phyloP scores from a whole-genome alignment of 2,888 invertebrate genomes.

The Noctua janthina region DNA sequence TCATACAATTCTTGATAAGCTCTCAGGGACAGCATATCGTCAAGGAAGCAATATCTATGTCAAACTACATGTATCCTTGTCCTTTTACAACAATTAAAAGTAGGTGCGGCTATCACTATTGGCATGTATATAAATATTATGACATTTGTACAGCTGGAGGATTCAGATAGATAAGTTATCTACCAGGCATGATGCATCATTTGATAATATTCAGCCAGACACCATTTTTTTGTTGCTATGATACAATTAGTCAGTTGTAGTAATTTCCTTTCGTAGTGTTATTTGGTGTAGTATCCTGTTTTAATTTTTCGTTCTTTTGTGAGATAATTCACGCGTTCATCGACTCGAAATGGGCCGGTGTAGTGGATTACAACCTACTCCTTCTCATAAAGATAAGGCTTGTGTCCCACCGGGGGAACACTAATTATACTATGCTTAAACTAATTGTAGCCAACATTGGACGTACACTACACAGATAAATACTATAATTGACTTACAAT shows the following conservation, averaged over 20 bases:
- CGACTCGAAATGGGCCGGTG: no score
- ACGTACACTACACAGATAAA: not conserved
- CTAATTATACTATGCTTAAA: not conserved
- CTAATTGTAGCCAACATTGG: constrained; percentile 12
- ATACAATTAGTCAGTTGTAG: no score
- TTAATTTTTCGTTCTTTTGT: no score
- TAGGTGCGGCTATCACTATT: constrained; percentile 2
- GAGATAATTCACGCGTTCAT: no score
- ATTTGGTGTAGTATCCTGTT: no score
- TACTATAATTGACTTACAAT: not conserved
- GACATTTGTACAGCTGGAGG: not conserved
- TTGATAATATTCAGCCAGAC: not conserved
- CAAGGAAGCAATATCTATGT: constrained; percentile 3
- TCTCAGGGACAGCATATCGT: constrained; percentile 4
- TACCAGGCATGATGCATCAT: not conserved
- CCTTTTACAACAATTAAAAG: not conserved
- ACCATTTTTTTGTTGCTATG: no score
- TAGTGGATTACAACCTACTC: no score
- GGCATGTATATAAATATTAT: not conserved
- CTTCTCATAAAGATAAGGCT: no score
- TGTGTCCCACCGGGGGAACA: no score
- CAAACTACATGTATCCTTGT: constrained; percentile 7
- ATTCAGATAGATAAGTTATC: constrained; percentile 8
- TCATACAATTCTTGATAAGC: not conserved
- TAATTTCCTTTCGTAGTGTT: no score